A percentile compares a stretch with the other conserved stretches of the same genome.
phyloP scores from a whole-genome alignment of 23 tunicate species.

The Halocynthia roretzi region DNA sequence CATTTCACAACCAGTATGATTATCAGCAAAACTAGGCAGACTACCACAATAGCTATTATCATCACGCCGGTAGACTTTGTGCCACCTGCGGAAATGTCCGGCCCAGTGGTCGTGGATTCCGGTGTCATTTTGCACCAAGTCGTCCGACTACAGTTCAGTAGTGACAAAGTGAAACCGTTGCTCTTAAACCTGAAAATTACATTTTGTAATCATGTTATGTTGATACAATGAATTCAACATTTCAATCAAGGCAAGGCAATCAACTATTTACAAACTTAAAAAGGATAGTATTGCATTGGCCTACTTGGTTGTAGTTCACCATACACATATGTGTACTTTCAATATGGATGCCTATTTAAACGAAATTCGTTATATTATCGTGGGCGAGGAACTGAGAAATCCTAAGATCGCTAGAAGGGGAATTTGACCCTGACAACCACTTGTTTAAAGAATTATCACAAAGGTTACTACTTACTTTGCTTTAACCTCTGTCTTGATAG shows the following conservation, averaged over 20 bases:
- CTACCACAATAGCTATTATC: slow-evolving; percentile 45
- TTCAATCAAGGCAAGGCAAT: no score
- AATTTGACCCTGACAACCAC: neutral
- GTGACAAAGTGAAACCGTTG: slow-evolving; percentile 4
- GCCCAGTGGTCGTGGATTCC: neutral
- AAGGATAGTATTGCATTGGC: no score
- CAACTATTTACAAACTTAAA: no score
- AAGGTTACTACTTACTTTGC: slow-evolving; percentile 15
- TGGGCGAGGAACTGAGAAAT: no score
- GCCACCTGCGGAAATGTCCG: slow-evolving; percentile 13
- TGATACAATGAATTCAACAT: no score
- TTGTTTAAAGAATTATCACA: no score
- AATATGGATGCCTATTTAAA: no score
- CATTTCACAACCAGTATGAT: slow-evolving; percentile 40
- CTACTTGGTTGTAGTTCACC: no score
- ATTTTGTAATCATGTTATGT: no score
- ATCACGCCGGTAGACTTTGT: slow-evolving; percentile 30
- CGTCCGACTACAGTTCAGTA: neutral
- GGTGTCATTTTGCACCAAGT: neutral
- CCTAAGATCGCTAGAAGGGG: neutral
- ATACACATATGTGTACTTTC: no score
- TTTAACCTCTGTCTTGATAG: slow-evolving; percentile 7
- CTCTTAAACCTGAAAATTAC: slow-evolving; percentile 7
- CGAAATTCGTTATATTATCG: no score
- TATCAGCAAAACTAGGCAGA: slow-evolving; percentile 40